Conservation (phyloP, 1,140 invertebrate genomes). For the Ylistrum balloti region DNA sequence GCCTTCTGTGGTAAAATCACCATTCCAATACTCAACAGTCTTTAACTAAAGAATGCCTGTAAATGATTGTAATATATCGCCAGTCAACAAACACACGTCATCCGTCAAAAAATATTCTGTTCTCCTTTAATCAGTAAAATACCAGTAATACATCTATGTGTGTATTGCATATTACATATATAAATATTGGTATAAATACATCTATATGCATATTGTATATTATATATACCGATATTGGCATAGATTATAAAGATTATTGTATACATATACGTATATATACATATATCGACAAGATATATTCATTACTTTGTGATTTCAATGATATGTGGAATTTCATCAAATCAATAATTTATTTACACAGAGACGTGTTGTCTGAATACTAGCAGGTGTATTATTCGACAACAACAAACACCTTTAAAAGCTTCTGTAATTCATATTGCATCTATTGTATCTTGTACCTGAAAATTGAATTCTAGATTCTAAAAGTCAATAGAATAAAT, state of each 20-base stretch:
- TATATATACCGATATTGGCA: background rate
- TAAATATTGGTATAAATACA: background rate
- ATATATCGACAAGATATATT: background rate
- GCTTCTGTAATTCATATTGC: background rate
- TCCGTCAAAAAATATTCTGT: background rate
- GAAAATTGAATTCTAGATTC: constrained; percentile 35
- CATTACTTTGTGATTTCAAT: background rate
- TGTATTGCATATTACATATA: too few relatives aligned
- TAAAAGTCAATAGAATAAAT: background rate
- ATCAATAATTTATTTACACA: background rate
- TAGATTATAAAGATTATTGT: background rate
- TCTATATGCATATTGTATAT: background rate
- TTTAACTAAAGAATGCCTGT: background rate
- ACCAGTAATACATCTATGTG: background rate
- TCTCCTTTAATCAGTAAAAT: too few relatives aligned
- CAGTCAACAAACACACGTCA: background rate
- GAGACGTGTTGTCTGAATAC: background rate
- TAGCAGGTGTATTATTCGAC: background rate
- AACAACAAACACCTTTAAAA: background rate
- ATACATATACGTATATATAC: background rate
- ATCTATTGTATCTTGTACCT: background rate
- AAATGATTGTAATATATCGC: background rate
- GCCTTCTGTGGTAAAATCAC: background rate
- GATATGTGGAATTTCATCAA: background rate
- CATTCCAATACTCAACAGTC: background rate